Conservation (phyloP, 2,797 vertebrate genomes). For the Hozukius guyotensis region DNA sequence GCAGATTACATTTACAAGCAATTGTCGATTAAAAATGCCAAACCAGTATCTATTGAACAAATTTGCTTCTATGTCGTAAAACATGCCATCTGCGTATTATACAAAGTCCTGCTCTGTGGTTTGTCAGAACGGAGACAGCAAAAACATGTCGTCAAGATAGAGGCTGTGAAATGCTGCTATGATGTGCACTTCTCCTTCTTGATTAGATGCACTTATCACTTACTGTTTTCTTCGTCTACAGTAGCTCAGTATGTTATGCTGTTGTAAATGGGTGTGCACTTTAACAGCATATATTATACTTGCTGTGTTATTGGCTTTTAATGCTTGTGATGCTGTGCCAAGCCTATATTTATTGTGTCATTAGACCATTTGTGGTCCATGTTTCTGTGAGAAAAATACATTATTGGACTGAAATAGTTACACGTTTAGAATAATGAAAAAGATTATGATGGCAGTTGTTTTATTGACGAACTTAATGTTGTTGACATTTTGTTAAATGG, state of each 20-base stretch:
- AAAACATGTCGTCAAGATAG: background rate
- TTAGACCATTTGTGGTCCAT: background rate
- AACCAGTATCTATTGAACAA: background rate
- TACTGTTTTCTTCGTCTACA: background rate
- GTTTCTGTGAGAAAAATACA: background rate
- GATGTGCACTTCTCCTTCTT: background rate
- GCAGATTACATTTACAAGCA: background rate
- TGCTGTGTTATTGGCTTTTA: background rate
- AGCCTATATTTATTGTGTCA: background rate
- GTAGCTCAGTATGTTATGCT: background rate
- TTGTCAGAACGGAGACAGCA: background rate
- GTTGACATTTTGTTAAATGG: constrained; percentile 14
- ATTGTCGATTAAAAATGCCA: background rate
- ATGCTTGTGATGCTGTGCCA: background rate
- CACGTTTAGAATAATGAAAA: background rate
- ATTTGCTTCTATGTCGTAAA: background rate
- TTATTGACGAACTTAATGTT: background rate
- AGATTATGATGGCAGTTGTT: background rate
- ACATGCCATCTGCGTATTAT: background rate
- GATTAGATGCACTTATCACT: constrained; percentile 1
- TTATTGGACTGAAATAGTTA: background rate
- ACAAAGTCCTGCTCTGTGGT: background rate
- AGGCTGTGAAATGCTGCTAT: background rate
- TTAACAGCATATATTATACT: background rate
- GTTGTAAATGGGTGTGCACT: background rate